Evolutionary conservation across 2,888 invertebrate genomes (phyloP).

Genomic region (Argyresthia albistria): DNA sequence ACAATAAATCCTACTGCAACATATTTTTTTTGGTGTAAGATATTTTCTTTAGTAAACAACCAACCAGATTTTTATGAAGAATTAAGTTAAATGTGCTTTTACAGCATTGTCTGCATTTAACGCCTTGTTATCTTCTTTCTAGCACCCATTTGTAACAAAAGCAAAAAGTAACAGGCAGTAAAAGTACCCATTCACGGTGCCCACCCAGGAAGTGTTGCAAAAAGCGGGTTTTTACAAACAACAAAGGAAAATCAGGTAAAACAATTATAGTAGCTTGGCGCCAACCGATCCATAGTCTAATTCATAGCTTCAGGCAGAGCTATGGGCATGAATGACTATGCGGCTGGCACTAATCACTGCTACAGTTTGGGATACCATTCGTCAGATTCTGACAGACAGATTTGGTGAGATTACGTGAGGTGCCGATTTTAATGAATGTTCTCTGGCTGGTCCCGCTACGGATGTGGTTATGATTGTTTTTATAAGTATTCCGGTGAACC

Average conservation of each 20-base stretch:
- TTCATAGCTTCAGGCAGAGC: neutral
- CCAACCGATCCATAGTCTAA: conserved; percentile 1
- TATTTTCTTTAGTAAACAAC: too few species aligned
- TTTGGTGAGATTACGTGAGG: conserved; percentile 28
- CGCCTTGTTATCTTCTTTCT: neutral
- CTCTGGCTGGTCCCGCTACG: conserved; percentile 9
- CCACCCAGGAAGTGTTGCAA: neutral
- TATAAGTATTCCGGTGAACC: too few species aligned
- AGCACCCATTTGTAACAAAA: conserved; percentile 12
- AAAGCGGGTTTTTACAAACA: conserved; percentile 13
- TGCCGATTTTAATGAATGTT: conserved; percentile 21
- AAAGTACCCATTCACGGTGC: neutral
- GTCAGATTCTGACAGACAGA: conserved; percentile 37
- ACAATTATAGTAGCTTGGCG: conserved; percentile 14
- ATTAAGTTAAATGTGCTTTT: too few species aligned
- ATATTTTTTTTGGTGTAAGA: too few species aligned
- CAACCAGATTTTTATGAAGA: neutral
- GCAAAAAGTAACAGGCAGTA: conserved; percentile 16
- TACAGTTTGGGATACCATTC: conserved; percentile 17
- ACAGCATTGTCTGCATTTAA: neutral
- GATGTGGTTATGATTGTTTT: too few species aligned
- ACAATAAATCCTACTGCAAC: too few species aligned
- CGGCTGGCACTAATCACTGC: neutral
- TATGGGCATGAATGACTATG: neutral
- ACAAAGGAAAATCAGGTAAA: conserved; percentile 24